These are phyloP conservation scores for Neolamprologus modestus DNA, from an alignment of 2,113 vertebrate genomes.

Conservation along the genomic window DNA sequence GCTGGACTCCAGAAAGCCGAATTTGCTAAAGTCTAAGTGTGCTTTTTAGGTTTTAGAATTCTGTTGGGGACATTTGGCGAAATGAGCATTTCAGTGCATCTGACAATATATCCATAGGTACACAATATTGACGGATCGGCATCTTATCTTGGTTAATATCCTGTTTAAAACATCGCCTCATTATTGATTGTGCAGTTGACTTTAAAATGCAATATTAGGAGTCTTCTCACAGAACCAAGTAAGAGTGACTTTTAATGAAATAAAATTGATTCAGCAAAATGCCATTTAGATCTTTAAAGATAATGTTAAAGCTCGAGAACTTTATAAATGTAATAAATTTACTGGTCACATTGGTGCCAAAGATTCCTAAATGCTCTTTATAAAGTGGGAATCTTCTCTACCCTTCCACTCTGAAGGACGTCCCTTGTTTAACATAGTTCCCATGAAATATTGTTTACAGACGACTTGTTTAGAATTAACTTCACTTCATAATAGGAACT, in stretches of 20 bases:
- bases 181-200: slow-evolving; percentile 57
- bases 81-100: not conserved
- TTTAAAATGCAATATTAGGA: slow-evolving; percentile 56
- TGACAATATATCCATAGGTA: not conserved
- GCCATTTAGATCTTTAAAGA: slow-evolving; percentile 21
- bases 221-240: slow-evolving; percentile 23
- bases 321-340: slow-evolving; percentile 23
- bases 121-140: slow-evolving; percentile 25
- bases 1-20: not conserved
- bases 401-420: not conserved
- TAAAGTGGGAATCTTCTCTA: not conserved
- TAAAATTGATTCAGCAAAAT: slow-evolving; percentile 44
- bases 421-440: not conserved
- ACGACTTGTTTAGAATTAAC: slow-evolving; percentile 12
- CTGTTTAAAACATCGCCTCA: slow-evolving; percentile 48
- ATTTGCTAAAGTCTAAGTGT: not conserved
- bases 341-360: slow-evolving; percentile 2
- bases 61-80: not conserved
- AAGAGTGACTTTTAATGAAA: slow-evolving; percentile 55
- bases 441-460: not conserved
- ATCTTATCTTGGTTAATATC: slow-evolving; percentile 60
- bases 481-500: not conserved
- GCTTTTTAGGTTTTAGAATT: not conserved
- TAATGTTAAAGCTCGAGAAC: slow-evolving; percentile 16
- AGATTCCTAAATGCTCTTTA: not conserved